These are phyloP conservation scores for Phalanger gymnotis DNA, from an alignment of 2,797 vertebrate genomes.

Conservation along the genomic window DNA sequence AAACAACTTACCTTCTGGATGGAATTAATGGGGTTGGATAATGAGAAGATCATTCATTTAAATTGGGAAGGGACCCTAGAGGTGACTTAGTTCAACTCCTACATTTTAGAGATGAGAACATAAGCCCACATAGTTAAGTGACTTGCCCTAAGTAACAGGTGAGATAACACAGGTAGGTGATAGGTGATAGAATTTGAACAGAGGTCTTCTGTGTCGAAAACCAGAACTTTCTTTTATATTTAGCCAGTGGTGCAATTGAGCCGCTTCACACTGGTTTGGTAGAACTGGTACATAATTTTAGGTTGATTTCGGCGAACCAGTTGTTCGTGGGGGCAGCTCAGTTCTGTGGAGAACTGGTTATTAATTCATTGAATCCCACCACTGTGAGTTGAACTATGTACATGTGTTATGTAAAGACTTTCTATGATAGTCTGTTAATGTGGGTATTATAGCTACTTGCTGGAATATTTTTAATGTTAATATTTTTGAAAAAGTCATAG, in stretches of 20 bases:
- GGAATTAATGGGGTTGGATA: background rate
- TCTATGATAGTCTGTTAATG: background rate
- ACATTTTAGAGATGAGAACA: background rate
- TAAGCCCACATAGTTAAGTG: background rate
- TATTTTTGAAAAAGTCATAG: slow-evolving; percentile 31
- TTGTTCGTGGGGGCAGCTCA: too few species aligned
- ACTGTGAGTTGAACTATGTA: too few species aligned
- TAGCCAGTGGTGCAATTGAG: too few species aligned
- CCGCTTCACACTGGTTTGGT: too few species aligned
- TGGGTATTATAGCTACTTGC: background rate
- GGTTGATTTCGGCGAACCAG: too few species aligned
- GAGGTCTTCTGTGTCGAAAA: background rate
- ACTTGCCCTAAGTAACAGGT: too few species aligned
- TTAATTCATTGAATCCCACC: too few species aligned
- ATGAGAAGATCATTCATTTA: background rate
- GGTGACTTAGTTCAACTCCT: background rate
- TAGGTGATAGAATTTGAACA: background rate
- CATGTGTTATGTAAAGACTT: background rate
- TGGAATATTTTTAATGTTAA: background rate
- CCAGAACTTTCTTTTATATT: background rate
- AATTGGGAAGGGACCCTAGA: background rate
- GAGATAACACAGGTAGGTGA: background rate
- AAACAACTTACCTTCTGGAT: background rate
- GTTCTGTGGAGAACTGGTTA: too few species aligned
- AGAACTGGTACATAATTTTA: too few species aligned